A percentile compares a stretch with the other conserved stretches of the same genome.
Conservation (phyloP, 2,797 vertebrate species). For the Halcyon smyrnensis region DNA sequence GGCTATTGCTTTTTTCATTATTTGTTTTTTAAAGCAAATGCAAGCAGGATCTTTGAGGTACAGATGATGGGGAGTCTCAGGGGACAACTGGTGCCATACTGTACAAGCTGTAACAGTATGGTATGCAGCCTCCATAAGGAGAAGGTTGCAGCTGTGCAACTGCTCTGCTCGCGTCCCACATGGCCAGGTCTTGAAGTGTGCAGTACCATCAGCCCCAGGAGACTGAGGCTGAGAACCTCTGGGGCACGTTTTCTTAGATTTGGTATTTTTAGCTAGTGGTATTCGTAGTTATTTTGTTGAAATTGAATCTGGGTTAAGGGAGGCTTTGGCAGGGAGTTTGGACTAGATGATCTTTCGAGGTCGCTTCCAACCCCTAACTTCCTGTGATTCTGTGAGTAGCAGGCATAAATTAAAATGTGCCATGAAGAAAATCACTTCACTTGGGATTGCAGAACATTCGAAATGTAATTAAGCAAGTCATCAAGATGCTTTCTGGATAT, state of each 20-base stretch:
- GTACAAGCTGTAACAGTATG: background rate
- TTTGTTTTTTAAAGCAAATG: background rate
- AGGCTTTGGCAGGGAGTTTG: too few species aligned
- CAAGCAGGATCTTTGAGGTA: background rate
- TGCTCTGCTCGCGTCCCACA: background rate
- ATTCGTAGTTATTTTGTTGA: background rate
- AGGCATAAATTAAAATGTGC: rapidly evolving
- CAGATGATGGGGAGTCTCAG: background rate
- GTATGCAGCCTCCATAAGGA: rapidly evolving
- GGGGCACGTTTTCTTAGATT: background rate
- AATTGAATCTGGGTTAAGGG: background rate
- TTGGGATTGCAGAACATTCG: background rate
- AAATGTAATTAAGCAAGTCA: background rate
- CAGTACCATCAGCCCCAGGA: background rate
- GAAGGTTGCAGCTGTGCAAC: background rate
- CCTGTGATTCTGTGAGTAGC: background rate
- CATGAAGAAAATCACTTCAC: background rate
- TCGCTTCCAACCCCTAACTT: too few species aligned
- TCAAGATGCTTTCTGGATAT: background rate
- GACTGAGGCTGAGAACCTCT: background rate
- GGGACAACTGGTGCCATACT: rapidly evolving
- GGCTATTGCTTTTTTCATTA: background rate
- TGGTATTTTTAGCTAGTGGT: background rate
- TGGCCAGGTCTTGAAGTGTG: too few species aligned
- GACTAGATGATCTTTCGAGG: too few species aligned